Conservation (phyloP, 1,140 invertebrate genomes). For the Papilio polyxenes region DNA sequence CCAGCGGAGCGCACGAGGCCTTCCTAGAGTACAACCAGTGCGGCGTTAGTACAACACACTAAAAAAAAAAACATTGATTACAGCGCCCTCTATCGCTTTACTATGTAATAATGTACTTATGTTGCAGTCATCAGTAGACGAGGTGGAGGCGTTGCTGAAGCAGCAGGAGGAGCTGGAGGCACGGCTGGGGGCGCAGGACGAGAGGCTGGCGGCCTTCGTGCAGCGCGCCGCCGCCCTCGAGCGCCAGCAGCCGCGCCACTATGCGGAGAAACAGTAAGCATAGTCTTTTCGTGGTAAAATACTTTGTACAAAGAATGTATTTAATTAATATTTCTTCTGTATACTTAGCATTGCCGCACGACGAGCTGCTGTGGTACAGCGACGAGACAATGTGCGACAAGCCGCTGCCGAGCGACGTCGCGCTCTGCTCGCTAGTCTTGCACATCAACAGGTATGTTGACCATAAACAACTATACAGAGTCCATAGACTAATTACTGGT, state of each 20-base stretch:
- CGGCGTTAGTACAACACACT: slow-evolving; percentile 84
- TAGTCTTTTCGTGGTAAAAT: background rate
- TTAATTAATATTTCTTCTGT: slow-evolving; percentile 20
- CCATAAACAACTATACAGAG: background rate
- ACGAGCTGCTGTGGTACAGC: slow-evolving; percentile 87
- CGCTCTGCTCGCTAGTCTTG: slow-evolving; percentile 86
- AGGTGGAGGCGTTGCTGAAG: slow-evolving; percentile 96
- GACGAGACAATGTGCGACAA: slow-evolving; percentile 88
- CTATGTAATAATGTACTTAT: slow-evolving; percentile 42
- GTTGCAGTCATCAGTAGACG: slow-evolving; percentile 91
- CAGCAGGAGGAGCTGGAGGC: slow-evolving; percentile 97
- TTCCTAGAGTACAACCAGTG: slow-evolving; percentile 94
- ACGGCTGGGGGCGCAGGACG: slow-evolving; percentile 95
- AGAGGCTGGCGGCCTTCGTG: slow-evolving; percentile 92
- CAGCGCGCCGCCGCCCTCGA: slow-evolving; percentile 92
- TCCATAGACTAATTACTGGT: background rate
- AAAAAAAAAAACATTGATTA: background rate
- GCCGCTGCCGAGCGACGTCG: slow-evolving; percentile 87
- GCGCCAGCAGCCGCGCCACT: slow-evolving; percentile 87
- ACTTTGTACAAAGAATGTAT: background rate
- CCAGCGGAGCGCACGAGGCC: slow-evolving; percentile 95
- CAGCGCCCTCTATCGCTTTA: background rate
- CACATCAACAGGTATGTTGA: slow-evolving; percentile 67
- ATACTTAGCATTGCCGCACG: slow-evolving; percentile 86
- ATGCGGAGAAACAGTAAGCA: slow-evolving; percentile 90